Conservation (phyloP, 2,113 vertebrate species). For the Cottus gobio region DNA sequence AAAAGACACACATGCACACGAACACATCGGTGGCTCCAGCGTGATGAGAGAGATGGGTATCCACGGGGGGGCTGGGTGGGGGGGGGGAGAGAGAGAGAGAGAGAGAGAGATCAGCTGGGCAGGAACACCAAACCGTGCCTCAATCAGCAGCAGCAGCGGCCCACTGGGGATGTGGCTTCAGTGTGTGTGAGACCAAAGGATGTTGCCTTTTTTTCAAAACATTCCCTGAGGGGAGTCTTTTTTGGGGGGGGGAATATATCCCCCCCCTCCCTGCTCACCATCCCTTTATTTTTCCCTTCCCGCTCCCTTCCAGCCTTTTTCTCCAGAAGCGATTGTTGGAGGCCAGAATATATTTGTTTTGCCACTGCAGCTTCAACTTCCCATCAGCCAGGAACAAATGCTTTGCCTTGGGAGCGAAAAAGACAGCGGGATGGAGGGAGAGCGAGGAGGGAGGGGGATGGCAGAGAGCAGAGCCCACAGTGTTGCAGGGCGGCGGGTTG, state of each 20-base stretch:
- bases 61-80: conserved; percentile 42
- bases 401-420: conserved; percentile 65
- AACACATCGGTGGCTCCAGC: conserved; percentile 22
- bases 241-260: conserved; percentile 14
- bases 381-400: conserved; percentile 73
- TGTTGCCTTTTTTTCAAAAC: conserved; percentile 81
- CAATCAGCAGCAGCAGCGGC: conserved; percentile 70
- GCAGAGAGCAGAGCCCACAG: conserved; percentile 54
- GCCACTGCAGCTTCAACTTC: conserved; percentile 69
- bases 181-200: conserved; percentile 53
- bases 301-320: conserved; percentile 35
- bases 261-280: conserved; percentile 34
- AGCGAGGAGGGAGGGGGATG: conserved; percentile 12
- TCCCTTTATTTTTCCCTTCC: conserved; percentile 24
- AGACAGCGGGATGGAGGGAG: conserved; percentile 32
- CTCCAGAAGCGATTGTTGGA: conserved; percentile 58
- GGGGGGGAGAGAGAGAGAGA: too few relatives aligned
- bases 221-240: conserved; percentile 64
- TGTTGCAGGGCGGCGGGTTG: conserved; percentile 50
- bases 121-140: conserved; percentile 63
- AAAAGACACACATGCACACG: conserved; percentile 25
- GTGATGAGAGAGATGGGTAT: conserved; percentile 63
- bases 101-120: conserved; percentile 78
- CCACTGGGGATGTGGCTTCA: conserved; percentile 55
- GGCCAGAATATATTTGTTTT: conserved; percentile 78